phyloP scores from a whole-genome alignment of 2,797 vertebrate genomes.

The Morus bassanus region DNA sequence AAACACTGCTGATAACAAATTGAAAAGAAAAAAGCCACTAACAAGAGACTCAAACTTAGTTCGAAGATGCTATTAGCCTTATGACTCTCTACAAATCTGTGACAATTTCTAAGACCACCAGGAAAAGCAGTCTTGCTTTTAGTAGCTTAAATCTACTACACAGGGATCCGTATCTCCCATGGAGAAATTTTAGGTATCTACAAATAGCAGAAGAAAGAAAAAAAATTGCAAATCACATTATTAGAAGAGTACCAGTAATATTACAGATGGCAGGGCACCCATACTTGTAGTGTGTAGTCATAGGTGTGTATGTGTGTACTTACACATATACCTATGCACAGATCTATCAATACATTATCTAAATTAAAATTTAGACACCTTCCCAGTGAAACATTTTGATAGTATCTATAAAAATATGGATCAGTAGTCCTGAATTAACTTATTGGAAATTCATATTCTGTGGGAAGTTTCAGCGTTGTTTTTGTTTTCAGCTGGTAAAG shows the following conservation, averaged over 20 bases:
- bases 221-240: rapidly evolving
- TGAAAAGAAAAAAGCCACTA: background rate
- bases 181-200: background rate
- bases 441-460: background rate
- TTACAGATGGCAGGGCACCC: background rate
- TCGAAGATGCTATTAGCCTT: background rate
- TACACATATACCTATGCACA: background rate
- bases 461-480: background rate
- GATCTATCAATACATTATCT: background rate
- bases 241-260: background rate
- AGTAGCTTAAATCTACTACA: background rate
- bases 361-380: background rate
- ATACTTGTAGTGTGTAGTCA: background rate
- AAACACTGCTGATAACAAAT: background rate
- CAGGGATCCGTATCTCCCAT: background rate
- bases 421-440: background rate
- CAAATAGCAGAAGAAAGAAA: background rate
- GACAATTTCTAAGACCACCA: background rate
- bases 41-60: background rate
- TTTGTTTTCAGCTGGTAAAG: background rate
- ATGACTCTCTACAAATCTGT: background rate
- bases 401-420: background rate
- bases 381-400: background rate
- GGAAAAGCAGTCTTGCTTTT: background rate
- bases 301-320: background rate